Conservation (phyloP, 1,140 invertebrate species). For the Triops longicaudatus region DNA sequence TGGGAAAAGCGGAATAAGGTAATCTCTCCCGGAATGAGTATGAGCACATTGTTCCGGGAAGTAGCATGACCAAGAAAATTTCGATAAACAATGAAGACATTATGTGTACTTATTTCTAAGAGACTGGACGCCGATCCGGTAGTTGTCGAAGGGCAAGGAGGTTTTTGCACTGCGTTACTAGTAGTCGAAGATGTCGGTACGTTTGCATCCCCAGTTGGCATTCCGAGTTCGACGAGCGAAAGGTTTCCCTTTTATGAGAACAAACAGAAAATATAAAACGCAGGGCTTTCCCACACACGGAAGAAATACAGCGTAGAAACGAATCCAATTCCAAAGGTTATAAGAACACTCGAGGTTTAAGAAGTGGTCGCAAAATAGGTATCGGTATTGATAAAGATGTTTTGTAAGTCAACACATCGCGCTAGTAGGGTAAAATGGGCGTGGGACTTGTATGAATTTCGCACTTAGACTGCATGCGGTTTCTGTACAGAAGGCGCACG, state of each 20-base stretch:
- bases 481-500: neutral
- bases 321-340: neutral
- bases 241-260: neutral
- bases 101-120: neutral
- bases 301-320: neutral
- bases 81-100: neutral
- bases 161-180: neutral
- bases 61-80: neutral
- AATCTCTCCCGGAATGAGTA: no score
- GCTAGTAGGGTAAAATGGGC: constrained; percentile 6
- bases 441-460: neutral
- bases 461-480: neutral
- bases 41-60: no score
- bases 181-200: neutral
- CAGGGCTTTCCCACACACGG: neutral
- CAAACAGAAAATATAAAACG: neutral
- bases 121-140: neutral
- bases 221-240: neutral
- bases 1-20: no score
- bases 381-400: neutral
- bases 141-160: neutral
- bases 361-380: neutral
- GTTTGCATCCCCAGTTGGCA: neutral
- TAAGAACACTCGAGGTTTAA: neutral
- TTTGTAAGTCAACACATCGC: neutral